phyloP scores from a whole-genome alignment of 2,113 vertebrate species.

The Stegostoma tigrinum region DNA sequence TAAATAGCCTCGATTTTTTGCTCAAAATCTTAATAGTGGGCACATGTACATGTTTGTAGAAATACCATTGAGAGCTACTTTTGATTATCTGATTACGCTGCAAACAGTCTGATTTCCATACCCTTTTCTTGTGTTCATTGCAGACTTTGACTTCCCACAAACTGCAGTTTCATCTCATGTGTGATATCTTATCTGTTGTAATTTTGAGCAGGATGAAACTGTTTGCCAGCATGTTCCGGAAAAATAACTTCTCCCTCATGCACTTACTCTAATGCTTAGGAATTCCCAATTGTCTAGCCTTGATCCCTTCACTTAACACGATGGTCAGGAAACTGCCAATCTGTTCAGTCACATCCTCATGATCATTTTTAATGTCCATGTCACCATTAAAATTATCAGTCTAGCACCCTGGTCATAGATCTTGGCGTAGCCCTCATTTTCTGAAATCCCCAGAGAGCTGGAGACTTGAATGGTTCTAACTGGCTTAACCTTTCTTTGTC shows the following conservation, averaged over 20 bases:
- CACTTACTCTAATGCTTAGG: no score
- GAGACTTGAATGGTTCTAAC: background rate
- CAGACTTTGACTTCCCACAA: background rate
- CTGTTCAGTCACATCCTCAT: background rate
- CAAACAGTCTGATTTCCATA: slow-evolving; percentile 40
- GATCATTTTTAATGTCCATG: background rate
- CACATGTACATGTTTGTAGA: background rate
- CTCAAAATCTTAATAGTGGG: background rate
- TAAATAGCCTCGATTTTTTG: background rate
- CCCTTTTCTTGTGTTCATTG: slow-evolving; percentile 43
- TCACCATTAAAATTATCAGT: background rate
- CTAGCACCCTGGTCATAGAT: background rate
- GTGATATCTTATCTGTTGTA: background rate
- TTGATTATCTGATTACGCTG: background rate
- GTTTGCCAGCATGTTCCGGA: background rate
- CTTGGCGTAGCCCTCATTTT: background rate
- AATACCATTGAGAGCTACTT: background rate
- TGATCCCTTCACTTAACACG: background rate
- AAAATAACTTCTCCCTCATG: background rate
- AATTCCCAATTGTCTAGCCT: background rate
- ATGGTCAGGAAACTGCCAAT: background rate
- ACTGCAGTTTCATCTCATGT: background rate
- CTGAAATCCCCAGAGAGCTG: background rate
- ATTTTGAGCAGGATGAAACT: background rate
- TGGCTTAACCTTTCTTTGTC: no score